Evolutionary conservation across 2,797 vertebrate genomes (phyloP).

Genomic region (Glyptemys insculpta): DNA sequence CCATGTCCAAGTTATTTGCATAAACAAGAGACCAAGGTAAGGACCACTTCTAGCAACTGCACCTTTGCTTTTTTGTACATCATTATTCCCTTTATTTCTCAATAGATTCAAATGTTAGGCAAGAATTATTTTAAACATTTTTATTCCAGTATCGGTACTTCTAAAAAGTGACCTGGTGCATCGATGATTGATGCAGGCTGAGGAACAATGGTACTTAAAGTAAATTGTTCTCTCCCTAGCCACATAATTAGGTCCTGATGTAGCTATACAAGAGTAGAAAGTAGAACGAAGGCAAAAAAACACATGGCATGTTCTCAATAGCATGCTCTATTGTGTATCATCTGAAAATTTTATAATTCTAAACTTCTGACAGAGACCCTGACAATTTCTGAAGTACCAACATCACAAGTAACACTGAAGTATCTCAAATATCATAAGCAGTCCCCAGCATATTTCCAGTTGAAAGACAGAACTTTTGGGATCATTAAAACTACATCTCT

Average conservation of each 20-base stretch:
- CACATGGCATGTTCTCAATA: not conserved
- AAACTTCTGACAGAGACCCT: not conserved
- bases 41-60: slow-evolving; percentile 19
- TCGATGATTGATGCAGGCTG: slow-evolving; percentile 61
- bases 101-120: slow-evolving; percentile 56
- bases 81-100: slow-evolving; percentile 64
- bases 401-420: not conserved
- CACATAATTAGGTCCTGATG: not conserved
- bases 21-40: slow-evolving; percentile 63
- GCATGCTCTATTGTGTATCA: not conserved
- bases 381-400: not conserved
- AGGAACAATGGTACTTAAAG: not conserved
- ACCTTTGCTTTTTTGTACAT: slow-evolving; percentile 53
- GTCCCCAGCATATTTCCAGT: not conserved
- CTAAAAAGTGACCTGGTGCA: slow-evolving; percentile 72
- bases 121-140: slow-evolving; percentile 75
- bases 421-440: not conserved
- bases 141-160: slow-evolving; percentile 74
- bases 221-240: not conserved
- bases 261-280: not conserved
- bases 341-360: not conserved
- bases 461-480: not conserved
- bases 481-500: not conserved
- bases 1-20: slow-evolving; percentile 68
- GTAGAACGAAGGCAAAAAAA: not conserved